Conservation (phyloP, 2,113 vertebrate species). For the Leptobrachium leishanense region DNA sequence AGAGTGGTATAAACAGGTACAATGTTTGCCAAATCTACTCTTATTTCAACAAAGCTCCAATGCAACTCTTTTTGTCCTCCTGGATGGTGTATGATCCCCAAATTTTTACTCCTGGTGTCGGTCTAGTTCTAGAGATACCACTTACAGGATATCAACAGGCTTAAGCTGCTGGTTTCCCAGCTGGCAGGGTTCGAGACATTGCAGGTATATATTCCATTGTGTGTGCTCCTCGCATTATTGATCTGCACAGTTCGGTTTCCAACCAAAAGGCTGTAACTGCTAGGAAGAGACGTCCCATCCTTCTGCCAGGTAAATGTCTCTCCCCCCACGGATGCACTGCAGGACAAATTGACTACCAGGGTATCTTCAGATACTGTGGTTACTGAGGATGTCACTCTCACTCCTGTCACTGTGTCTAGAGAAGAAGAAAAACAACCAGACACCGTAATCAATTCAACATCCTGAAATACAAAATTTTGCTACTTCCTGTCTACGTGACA, state of each 20-base stretch:
- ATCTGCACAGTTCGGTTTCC: conserved; percentile 16
- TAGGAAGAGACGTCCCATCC: neutral
- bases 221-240: neutral
- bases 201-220: conserved; percentile 19
- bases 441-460: no score
- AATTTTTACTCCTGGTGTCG: no score
- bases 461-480: no score
- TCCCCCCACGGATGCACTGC: neutral
- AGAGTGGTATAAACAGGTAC: no score
- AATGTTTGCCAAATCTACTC: no score
- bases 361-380: neutral
- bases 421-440: neutral
- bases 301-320: neutral
- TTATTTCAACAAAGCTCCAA: no score
- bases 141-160: no score
- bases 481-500: no score
- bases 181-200: conserved; percentile 7
- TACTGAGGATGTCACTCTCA: neutral
- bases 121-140: no score
- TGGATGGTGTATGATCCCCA: no score
- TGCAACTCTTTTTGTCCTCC: no score
- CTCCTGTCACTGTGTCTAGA: conserved; percentile 3
- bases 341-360: conserved; percentile 7
- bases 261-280: neutral
- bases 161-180: neutral